A percentile compares a stretch with the other conserved stretches of the same genome.
Conservation (phyloP, 2,797 vertebrate genomes). For the Trachurus trachurus region DNA sequence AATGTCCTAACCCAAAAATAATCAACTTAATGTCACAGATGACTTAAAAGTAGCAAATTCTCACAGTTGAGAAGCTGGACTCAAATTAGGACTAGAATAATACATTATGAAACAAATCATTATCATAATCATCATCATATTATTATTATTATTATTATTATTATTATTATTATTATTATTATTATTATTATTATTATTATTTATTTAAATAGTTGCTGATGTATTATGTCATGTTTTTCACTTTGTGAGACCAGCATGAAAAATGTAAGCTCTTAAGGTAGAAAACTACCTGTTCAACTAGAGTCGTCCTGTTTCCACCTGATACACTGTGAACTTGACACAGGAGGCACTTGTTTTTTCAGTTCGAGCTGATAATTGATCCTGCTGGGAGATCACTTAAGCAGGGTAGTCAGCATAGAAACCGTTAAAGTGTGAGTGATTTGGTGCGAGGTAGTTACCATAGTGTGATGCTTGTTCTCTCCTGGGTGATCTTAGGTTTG, state of each 20-base stretch:
- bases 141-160: too few species aligned
- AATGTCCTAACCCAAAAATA: background rate
- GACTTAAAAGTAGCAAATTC: background rate
- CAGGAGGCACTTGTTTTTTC: background rate
- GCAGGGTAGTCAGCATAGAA: constrained; percentile 7
- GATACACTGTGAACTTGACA: background rate
- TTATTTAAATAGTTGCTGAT: background rate
- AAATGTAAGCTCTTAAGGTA: background rate
- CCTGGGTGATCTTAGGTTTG: background rate
- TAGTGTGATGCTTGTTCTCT: background rate
- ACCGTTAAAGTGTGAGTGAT: background rate
- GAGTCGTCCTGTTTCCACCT: background rate
- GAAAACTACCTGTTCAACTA: background rate
- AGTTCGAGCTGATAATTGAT: constrained; percentile 24
- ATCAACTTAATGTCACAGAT: background rate
- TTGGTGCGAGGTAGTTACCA: background rate
- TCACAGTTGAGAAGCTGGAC: background rate
- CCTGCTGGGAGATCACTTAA: constrained; percentile 24
- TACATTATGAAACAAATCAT: background rate
- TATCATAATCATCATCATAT: too few species aligned
- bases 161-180: too few species aligned
- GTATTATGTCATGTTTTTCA: too few species aligned
- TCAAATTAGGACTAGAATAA: background rate
- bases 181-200: too few species aligned
- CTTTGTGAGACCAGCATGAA: background rate